Base-by-base conservation (phyloP, 2,113 vertebrate species). In the Hyaena hyaena region DNA sequence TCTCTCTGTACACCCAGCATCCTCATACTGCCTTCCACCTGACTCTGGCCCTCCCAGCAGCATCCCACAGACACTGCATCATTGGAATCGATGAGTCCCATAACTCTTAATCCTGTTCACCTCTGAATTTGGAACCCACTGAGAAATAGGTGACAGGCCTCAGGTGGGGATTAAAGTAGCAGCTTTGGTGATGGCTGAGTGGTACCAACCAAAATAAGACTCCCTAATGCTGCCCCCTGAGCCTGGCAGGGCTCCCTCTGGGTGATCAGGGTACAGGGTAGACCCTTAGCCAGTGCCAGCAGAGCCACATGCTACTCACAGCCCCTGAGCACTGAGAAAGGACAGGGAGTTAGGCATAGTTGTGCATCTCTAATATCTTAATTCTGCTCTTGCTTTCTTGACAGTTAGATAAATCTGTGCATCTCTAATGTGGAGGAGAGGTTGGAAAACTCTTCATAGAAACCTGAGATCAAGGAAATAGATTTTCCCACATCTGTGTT, bases 261-360 rank as follows among this genome's bases (percentile, higher is more conserved):
- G 45, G 65, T 58, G 15, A 24, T 0, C 24, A 23, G 8, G 31
- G 53, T 0, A 0, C 6, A 35, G 39, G 31, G 43, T 3, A 76
- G 19, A 76, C 58, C 48, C 45, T 87, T 12, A 7, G 10, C 24
- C 3, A 26, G 24, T 77, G 35, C 28, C 7, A 2, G n/a, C 48
- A 80, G n/a, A 82, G 92, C 10, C 24, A 23, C 12, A 4, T 45
- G 39, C 73, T 24, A 2, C 55, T 79, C 33, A 68, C 11, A 74
- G 33, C 61, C 24, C 14, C 79, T 55, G 19, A 69, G n/a, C 39
- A 28, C 26, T 5, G 1, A 28, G 43, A 35, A 69, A 35, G 39
- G 68, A 43, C 16, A 23, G 68, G 65, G 58, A 45, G 5, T 55
- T 28, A 28, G 33, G 43, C 12, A 6, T 9, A 16, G 6, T 7